Evolutionary conservation across 2,888 invertebrate species (phyloP).

Genomic region (Tachina lurida): DNA sequence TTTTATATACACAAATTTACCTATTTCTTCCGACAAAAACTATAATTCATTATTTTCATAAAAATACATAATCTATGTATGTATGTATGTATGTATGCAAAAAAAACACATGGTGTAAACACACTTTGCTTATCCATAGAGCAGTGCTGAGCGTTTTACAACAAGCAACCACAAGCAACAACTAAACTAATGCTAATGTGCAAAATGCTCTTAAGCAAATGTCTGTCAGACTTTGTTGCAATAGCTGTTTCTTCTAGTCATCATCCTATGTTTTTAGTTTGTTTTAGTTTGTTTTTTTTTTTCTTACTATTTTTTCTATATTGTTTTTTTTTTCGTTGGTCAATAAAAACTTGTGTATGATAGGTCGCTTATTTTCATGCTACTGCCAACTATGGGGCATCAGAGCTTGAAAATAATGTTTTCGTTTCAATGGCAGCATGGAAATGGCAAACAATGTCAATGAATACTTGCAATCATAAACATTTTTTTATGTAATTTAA

Average conservation of each 20-base stretch:
- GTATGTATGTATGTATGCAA: too few relatives aligned
- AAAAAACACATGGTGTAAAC: neutral
- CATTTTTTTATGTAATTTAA: too few relatives aligned
- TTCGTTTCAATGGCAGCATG: neutral
- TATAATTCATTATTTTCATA: too few relatives aligned
- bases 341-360: conserved; percentile 73
- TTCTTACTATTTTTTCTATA: conserved; percentile 34
- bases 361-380: conserved; percentile 71
- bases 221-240: conserved; percentile 33
- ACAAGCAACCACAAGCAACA: conserved; percentile 11
- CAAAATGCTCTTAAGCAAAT: conserved; percentile 29
- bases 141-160: conserved; percentile 30
- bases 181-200: conserved; percentile 40
- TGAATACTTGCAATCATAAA: too few relatives aligned
- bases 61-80: neutral
- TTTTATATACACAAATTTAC: too few relatives aligned
- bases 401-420: conserved; percentile 19
- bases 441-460: neutral
- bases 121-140: neutral
- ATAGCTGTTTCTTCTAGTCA: conserved; percentile 32
- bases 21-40: too few relatives aligned
- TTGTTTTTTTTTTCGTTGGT: conserved; percentile 64
- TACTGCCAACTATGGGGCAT: conserved; percentile 10
- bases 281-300: conserved; percentile 17
- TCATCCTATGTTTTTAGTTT: conserved; percentile 25